Evolutionary conservation across 2,888 invertebrate species (phyloP).

Genomic region (Rhodophaea formosa): DNA sequence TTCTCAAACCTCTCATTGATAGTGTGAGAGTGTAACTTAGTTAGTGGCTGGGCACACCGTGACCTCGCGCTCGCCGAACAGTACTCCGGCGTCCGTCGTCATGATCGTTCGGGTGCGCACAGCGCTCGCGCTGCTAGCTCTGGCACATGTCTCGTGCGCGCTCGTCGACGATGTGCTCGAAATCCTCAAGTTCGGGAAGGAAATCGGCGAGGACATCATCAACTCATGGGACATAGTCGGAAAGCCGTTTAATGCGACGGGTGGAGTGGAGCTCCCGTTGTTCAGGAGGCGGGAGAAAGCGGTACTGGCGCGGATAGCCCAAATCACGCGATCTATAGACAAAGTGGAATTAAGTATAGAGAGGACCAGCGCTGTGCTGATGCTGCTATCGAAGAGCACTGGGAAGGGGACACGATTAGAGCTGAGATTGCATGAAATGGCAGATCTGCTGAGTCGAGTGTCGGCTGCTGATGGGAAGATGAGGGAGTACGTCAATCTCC

Average conservation of each 20-base stretch:
- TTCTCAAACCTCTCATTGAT: not conserved
- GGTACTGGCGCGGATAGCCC: constrained; percentile 74
- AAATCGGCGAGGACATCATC: constrained; percentile 81
- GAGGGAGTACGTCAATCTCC: constrained; percentile 78
- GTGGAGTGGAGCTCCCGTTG: constrained; percentile 82
- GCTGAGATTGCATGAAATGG: constrained; percentile 82
- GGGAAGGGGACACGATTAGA: constrained; percentile 75
- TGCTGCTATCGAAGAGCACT: constrained; percentile 62
- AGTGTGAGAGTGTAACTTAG: constrained; percentile 25
- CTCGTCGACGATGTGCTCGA: constrained; percentile 82
- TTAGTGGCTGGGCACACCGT: constrained; percentile 48
- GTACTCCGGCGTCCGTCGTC: constrained; percentile 61
- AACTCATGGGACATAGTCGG: constrained; percentile 84
- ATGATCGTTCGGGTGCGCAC: constrained; percentile 60
- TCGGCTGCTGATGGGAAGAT: constrained; percentile 82
- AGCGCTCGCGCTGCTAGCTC: constrained; percentile 49
- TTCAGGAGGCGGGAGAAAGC: constrained; percentile 82
- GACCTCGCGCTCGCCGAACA: constrained; percentile 50
- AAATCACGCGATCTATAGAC: constrained; percentile 55
- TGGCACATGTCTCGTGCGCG: constrained; percentile 54
- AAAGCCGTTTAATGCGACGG: constrained; percentile 72
- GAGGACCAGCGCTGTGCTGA: constrained; percentile 48
- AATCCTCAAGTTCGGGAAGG: constrained; percentile 80
- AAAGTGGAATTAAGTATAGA: constrained; percentile 55
- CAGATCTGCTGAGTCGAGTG: constrained; percentile 81